Evolutionary conservation across 2,113 vertebrate genomes (phyloP), one percentile per base, ranked within the genome.

Genomic region (Stigmatopora nigra): DNA sequence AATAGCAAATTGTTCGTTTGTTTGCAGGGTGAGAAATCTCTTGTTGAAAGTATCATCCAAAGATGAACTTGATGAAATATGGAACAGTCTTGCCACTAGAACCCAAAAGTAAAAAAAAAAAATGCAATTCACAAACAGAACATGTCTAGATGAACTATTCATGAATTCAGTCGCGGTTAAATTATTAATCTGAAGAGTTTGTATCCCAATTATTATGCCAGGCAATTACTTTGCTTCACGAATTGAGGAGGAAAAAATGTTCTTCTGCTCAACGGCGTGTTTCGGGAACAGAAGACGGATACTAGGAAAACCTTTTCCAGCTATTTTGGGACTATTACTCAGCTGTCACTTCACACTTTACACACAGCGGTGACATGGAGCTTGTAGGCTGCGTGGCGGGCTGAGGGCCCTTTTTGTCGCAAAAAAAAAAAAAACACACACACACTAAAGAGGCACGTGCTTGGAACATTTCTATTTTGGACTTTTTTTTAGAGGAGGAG

Each of bases 251-350:
- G 59, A 60, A 70, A 70, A 31, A 78, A 63, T 41, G 53, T 52
- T 36, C 65, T 46, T 73, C 57, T 70, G 67, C 71, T 81, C 72
- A 57, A 65, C 71, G 38, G 15, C 63, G 59, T 69, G 68, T 72
- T 71, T 49, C 15, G 44, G 44, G 55, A 73, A 49, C 16, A 31
- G 44, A 65, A 64, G 64, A 64, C 64, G 61, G 64, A 65, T 61
- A 75, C 56, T 58, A 51, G 78, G 82, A 83, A 83, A 88, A 82
- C 77, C 81, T 79, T 78, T 78, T 58, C 73, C 64, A 65, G 82
- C 75, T 89, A 88, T 88, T 88, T 87, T 78, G 81, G 81, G 81
- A 85, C 85, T 81, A 86, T 89, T 89, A 85, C 86, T 87, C 78
- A 82, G 82, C 85, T 88, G 86, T 89, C 86, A 87, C 81, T 86